Base-by-base conservation (phyloP, 2,888 invertebrate species). In the Amblyteles armatorius region DNA sequence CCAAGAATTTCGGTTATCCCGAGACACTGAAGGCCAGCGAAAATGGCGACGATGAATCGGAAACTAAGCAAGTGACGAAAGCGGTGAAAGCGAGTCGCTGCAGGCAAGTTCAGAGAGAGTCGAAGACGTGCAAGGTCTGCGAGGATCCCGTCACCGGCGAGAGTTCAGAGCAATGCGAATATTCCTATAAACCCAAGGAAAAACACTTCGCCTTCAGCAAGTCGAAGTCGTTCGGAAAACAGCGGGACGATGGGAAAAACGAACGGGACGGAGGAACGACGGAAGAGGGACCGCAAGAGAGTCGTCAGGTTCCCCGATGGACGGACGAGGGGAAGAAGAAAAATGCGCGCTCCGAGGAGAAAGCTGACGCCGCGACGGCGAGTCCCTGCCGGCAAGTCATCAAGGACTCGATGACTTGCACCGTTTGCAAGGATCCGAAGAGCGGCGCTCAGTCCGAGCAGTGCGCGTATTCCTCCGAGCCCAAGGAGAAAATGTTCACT, bases 91-190 rank as follows among this genome's bases (percentile, higher is more conserved):
- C 55, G 60, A 85, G 29, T 79, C 77, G 5, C 3, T 88, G 87
- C 60, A 72, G 65, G n/a, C 40, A 96, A 90, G 95, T 96, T 0
- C 93, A 95, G 44, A 96, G 95, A 90, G 95, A 96, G 87, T 96
- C 96, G 3, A 96, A 96, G 95, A 95, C 96, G 19, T 97, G 97
- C 92, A 95, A 95, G 90, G 95, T 97, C 2, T 98, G 98, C 91
- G 95, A 96, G 87, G 96, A 97, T 91, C 95, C 96, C 1, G 96
- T 96, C 92, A 96, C 96, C 16, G 97, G 97, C 79, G 97, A 96
- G 29, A 96, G 96, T 85, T 97, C 96, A 89, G 97, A 98, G 92
- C 97, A 97, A 29, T 98, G 98, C 92, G 96, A 97, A 0, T 98
- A 97, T 92, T 96, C 57, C 6, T 22, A 69, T 13, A 71, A 76